Base-by-base conservation (phyloP, 1,140 invertebrate genomes). In the Drosophila sturtevanti region DNA sequence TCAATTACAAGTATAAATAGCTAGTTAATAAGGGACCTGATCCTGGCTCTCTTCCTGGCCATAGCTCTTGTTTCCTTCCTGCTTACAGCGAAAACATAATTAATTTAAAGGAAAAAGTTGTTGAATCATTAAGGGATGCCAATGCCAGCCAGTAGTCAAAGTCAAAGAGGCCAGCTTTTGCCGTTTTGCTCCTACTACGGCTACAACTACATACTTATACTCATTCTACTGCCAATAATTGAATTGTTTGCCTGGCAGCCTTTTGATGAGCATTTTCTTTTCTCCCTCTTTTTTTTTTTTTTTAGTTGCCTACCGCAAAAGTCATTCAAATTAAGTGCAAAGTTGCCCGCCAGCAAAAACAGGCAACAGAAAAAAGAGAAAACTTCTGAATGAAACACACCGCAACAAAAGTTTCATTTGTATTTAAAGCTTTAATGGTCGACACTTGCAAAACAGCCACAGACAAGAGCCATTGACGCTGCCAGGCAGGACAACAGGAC, bases 281-380 rank as follows among this genome's bases (percentile, higher is more conserved):
- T 6, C 0, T 31, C 0, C 5, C 0, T 31, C 0, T 31, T 31
- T 52, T 68, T 74, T 65, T 64, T 48, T 51, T 70, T 74, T 65
- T 64, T 38, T 31, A 63, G 59, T 67, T 41, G 31, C 12, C 54
- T 21, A 34, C 63, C 52, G 12, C 64, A 52, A 68, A 65, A 87
- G 74, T 81, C 78, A 87, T 78, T 68, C 61, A 67, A 81, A 85
- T 78, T 56, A 81, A 87, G 82, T 87, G 81, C 74, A 87, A 85
- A 85, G 67, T 87, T 87, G 64, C 37, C 74, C 69, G 22, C 1
- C 52, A 41, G 61, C 67, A 37, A 63, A 55, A 11, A 12, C 38
- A 11, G 51, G 44, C 44, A 58, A 7, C 44, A 48, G 7, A 75
- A 65, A 59, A 9, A 16, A 9, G 14, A 44, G 9, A 44, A 16